These are phyloP conservation scores for Crepidodera aurea DNA, from an alignment of 2,888 invertebrate genomes.

Conservation along the genomic window DNA sequence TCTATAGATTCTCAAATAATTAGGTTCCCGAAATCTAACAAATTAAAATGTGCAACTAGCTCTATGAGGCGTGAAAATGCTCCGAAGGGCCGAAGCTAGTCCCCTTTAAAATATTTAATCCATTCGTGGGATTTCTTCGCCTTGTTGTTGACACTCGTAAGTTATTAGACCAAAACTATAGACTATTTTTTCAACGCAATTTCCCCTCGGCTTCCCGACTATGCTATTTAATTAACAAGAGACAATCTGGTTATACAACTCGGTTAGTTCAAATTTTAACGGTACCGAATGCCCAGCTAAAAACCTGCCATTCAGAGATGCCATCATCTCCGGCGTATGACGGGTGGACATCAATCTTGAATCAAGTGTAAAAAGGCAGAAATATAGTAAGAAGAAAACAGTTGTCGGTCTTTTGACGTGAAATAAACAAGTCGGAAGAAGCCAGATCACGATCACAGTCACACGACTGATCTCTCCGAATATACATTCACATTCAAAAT, in stretches of 20 bases:
- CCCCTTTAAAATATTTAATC: too few species aligned
- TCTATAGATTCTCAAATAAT: too few species aligned
- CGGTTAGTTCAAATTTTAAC: constrained; percentile 19
- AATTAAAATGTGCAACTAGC: too few species aligned
- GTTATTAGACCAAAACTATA: too few species aligned
- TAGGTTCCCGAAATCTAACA: too few species aligned
- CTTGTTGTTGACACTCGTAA: too few species aligned
- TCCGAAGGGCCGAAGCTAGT: too few species aligned
- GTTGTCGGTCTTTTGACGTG: constrained; percentile 24
- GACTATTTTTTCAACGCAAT: too few species aligned
- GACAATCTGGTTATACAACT: constrained; percentile 7
- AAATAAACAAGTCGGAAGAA: constrained; percentile 21
- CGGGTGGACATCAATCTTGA: constrained; percentile 27
- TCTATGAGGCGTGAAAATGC: too few species aligned
- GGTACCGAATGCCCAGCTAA: constrained; percentile 13
- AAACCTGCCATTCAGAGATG: constrained; percentile 24
- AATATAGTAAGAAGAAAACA: constrained; percentile 29
- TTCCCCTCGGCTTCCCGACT: too few species aligned
- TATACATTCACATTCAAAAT: constrained; percentile 1
- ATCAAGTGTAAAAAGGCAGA: constrained; percentile 28
- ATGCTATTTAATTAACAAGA: too few species aligned
- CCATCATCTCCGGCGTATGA: constrained; percentile 25
- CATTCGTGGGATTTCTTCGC: too few species aligned
- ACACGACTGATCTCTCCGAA: constrained; percentile 15
- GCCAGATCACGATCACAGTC: constrained; percentile 24